Percentiles rank a stretch among this genome's conserved stretches.
These are phyloP conservation scores for Chaetura pelagica DNA, from an alignment of 2,113 vertebrate species.

Conservation along the genomic window DNA sequence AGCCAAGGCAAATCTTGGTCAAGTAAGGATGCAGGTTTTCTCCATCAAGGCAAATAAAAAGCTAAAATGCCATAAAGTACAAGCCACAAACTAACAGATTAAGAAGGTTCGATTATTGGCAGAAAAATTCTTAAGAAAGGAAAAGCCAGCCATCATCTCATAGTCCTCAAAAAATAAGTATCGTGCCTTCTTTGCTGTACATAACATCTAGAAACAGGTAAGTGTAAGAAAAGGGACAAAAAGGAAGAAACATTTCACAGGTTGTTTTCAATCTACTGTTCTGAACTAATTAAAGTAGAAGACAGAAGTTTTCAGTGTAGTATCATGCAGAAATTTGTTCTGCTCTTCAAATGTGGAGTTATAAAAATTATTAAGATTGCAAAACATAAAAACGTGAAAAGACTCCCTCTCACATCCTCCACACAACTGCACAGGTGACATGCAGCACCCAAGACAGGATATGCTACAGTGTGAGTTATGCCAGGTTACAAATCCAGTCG, in stretches of 20 bases:
- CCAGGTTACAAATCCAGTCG: neutral
- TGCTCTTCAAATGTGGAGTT: neutral
- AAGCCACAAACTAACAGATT: neutral
- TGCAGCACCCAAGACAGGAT: neutral
- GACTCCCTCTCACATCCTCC: neutral
- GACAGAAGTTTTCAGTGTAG: neutral
- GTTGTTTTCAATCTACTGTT: neutral
- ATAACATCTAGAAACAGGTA: neutral
- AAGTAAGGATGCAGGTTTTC: neutral
- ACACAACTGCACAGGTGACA: neutral
- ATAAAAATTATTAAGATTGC: neutral
- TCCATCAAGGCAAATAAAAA: neutral
- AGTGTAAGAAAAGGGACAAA: neutral
- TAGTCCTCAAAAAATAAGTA: neutral
- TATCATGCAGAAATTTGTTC: neutral
- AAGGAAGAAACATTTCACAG: neutral
- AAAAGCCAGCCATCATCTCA: neutral
- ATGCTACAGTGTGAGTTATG: rapidly evolving
- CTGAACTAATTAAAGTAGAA: neutral
- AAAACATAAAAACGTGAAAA: neutral
- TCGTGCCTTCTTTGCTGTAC: neutral
- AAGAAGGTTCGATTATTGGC: neutral
- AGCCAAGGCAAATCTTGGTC: neutral
- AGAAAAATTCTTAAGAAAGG: neutral
- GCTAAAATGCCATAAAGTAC: neutral